Conservation (phyloP, 2,888 invertebrate species). For the Tetragnatha montana region DNA sequence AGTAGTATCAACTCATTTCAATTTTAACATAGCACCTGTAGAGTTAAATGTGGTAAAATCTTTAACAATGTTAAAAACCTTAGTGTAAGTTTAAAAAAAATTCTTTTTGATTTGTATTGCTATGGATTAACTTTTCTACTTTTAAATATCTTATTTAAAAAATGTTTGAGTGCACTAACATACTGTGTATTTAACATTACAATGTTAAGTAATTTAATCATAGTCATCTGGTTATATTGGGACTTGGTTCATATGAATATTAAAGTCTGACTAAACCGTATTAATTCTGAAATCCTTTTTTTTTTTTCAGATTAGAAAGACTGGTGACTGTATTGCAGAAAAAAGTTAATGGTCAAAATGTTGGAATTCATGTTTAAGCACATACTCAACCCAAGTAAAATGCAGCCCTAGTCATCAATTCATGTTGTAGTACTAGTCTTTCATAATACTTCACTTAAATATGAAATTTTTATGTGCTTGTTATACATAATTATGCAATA, state of each 20-base stretch:
- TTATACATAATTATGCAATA: slow-evolving; percentile 23
- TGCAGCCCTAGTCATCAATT: slow-evolving; percentile 31
- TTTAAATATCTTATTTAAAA: neutral
- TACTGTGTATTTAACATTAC: neutral
- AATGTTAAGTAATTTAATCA: neutral
- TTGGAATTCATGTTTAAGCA: slow-evolving; percentile 52
- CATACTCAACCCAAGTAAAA: neutral
- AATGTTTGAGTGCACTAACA: neutral
- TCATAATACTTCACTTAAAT: neutral
- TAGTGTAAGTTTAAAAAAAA: too few relatives aligned
- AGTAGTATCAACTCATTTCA: too few relatives aligned
- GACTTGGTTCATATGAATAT: neutral
- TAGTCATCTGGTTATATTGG: neutral
- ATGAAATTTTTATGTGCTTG: slow-evolving; percentile 16
- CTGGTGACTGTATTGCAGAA: slow-evolving; percentile 46
- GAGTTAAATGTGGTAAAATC: too few relatives aligned
- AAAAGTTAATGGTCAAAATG: slow-evolving; percentile 61
- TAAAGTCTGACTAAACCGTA: too few relatives aligned
- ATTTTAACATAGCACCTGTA: too few relatives aligned
- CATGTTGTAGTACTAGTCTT: slow-evolving; percentile 42
- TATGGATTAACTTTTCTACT: neutral
- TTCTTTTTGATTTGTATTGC: neutral
- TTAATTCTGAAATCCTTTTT: too few relatives aligned
- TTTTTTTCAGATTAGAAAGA: slow-evolving; percentile 48
- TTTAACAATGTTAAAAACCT: neutral